phyloP scores from a whole-genome alignment of 1,140 invertebrate species.

The Sminthurinus signatus region DNA sequence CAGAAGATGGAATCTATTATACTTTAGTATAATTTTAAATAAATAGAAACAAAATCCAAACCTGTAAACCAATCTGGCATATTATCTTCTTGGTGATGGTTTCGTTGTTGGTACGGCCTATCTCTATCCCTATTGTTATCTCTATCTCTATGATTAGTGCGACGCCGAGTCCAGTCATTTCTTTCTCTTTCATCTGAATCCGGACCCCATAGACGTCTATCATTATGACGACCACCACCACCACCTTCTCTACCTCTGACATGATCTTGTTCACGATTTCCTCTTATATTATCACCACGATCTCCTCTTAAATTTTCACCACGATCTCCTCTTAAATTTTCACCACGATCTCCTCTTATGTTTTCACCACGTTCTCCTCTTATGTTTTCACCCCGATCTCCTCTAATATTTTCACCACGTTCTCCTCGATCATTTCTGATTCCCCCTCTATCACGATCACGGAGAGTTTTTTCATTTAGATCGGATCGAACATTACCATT shows the following conservation, averaged over 20 bases:
- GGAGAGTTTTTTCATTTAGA: not conserved
- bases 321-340: no score
- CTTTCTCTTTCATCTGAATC: not conserved
- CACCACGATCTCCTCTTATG: no score
- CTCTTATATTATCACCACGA: conserved; percentile 2
- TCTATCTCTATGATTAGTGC: not conserved
- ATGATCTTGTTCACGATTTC: not conserved
- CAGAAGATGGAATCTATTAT: no score
- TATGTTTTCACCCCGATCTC: no score
- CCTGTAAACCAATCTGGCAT: conserved; percentile 58
- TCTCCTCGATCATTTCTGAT: not conserved
- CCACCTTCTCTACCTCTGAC: not conserved
- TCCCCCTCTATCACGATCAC: not conserved
- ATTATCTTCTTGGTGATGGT: conserved; percentile 46
- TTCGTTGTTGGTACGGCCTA: not conserved
- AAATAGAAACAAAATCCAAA: conserved; percentile 22
- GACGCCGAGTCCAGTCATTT: conserved; percentile 17
- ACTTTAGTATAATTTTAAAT: no score
- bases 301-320: no score
- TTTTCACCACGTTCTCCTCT: no score
- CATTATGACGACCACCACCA: conserved; percentile 8
- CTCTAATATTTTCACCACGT: no score
- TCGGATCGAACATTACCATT: not conserved
- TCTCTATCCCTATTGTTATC: conserved; percentile 4
- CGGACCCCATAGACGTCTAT: conserved; percentile 18